Percentiles rank a stretch among this genome's conserved stretches.
Conservation (phyloP, 2,888 invertebrate species). For the Zygaena filipendulae region DNA sequence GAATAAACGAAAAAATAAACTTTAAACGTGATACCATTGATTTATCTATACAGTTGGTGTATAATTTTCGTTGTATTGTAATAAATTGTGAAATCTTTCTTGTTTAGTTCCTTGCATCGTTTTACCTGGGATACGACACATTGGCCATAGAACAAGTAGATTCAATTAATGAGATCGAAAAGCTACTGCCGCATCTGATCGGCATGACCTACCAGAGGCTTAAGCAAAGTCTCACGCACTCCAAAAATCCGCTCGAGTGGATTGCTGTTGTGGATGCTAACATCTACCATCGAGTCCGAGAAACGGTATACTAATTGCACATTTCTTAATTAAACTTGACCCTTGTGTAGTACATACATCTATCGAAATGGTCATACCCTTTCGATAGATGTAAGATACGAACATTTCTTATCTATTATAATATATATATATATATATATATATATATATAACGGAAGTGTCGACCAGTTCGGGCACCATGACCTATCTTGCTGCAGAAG, state of each 20-base stretch:
- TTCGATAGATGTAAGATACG: no score
- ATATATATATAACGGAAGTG: conserved; percentile 1
- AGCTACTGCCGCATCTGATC: conserved; percentile 77
- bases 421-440: background rate
- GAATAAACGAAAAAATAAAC: no score
- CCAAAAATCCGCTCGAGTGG: conserved; percentile 70
- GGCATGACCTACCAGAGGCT: conserved; percentile 86
- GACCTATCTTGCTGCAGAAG: no score
- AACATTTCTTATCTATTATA: background rate
- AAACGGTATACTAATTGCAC: conserved; percentile 62
- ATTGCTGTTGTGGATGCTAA: conserved; percentile 82
- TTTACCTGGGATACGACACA: conserved; percentile 71
- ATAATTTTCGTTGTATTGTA: no score
- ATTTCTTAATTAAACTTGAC: background rate
- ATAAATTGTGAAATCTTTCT: no score
- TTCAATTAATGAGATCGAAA: conserved; percentile 74
- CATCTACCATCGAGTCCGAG: conserved; percentile 80
- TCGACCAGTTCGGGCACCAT: no score
- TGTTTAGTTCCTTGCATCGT: no score
- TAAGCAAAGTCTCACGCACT: conserved; percentile 71
- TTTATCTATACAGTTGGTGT: no score
- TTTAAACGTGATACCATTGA: no score
- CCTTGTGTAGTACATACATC: background rate
- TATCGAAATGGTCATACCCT: background rate
- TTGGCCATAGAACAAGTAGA: conserved; percentile 72